These are phyloP conservation scores for Hemicrepidius hirtus DNA, from an alignment of 2,888 invertebrate genomes.

Conservation along the genomic window DNA sequence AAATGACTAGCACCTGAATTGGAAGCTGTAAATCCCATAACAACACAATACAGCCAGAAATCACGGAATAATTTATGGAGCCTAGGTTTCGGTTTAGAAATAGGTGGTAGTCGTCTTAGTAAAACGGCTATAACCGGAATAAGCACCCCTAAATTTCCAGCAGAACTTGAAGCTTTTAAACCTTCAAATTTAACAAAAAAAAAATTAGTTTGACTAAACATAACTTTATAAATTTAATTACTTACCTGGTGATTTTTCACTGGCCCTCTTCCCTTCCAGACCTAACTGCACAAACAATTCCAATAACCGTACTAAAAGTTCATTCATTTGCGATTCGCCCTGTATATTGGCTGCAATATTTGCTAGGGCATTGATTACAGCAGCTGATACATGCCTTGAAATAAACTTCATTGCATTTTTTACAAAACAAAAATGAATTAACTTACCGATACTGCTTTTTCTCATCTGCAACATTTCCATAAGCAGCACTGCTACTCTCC, in stretches of 20 bases:
- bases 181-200: constrained; percentile 62
- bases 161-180: constrained; percentile 93
- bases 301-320: constrained; percentile 89
- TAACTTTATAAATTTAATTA: too few relatives aligned
- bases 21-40: constrained; percentile 97
- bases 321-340: constrained; percentile 88
- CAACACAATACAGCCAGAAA: constrained; percentile 99
- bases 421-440: background rate
- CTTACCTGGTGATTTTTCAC: constrained; percentile 88
- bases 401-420: constrained; percentile 21
- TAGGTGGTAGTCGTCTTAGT: constrained; percentile 90
- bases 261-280: constrained; percentile 95
- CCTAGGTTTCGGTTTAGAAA: constrained; percentile 92
- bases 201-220: background rate
- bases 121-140: constrained; percentile 97
- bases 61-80: constrained; percentile 98
- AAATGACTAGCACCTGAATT: too few relatives aligned
- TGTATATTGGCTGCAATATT: constrained; percentile 96
- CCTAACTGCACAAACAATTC: constrained; percentile 99
- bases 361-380: constrained; percentile 96
- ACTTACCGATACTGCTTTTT: constrained; percentile 75
- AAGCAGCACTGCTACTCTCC: constrained; percentile 89
- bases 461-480: constrained; percentile 78
- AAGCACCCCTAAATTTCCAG: constrained; percentile 97
- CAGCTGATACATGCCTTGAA: constrained; percentile 89